These are phyloP conservation scores for Ethmia dodecea DNA, from an alignment of 2,888 invertebrate genomes.

Conservation along the genomic window DNA sequence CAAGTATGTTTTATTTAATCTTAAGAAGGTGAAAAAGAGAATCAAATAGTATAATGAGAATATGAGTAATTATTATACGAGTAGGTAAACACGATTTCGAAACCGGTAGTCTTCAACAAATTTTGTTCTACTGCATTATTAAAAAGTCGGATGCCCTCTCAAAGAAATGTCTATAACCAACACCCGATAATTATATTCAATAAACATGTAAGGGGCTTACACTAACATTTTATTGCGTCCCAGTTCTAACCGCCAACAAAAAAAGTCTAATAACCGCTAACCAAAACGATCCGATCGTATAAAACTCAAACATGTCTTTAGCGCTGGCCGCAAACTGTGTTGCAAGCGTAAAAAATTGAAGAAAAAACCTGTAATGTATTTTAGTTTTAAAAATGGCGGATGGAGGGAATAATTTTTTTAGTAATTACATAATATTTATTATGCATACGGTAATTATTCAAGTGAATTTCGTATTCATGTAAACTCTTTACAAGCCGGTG, in stretches of 20 bases:
- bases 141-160: background rate
- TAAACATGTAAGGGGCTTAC: slow-evolving; percentile 35
- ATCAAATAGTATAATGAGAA: too few relatives aligned
- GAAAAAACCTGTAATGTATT: slow-evolving; percentile 20
- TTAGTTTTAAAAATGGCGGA: slow-evolving; percentile 19
- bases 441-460: slow-evolving; percentile 19
- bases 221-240: slow-evolving; percentile 13
- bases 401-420: slow-evolving; percentile 19
- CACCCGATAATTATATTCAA: slow-evolving; percentile 35
- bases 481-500: too few relatives aligned
- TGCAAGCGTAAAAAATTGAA: slow-evolving; percentile 32
- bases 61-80: too few relatives aligned
- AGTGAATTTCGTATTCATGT: background rate
- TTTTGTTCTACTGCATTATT: background rate
- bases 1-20: too few relatives aligned
- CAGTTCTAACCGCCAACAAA: slow-evolving; percentile 19
- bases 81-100: too few relatives aligned
- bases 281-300: slow-evolving; percentile 24
- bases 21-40: too few relatives aligned
- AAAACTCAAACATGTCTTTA: slow-evolving; percentile 33
- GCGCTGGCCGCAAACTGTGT: slow-evolving; percentile 32
- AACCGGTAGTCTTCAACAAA: background rate
- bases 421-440: slow-evolving; percentile 23
- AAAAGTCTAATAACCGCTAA: slow-evolving; percentile 25
- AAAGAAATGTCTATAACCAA: slow-evolving; percentile 4